These are phyloP conservation scores for Sardinella longiceps DNA, from an alignment of 2,797 vertebrate species.

Conservation along the genomic window DNA sequence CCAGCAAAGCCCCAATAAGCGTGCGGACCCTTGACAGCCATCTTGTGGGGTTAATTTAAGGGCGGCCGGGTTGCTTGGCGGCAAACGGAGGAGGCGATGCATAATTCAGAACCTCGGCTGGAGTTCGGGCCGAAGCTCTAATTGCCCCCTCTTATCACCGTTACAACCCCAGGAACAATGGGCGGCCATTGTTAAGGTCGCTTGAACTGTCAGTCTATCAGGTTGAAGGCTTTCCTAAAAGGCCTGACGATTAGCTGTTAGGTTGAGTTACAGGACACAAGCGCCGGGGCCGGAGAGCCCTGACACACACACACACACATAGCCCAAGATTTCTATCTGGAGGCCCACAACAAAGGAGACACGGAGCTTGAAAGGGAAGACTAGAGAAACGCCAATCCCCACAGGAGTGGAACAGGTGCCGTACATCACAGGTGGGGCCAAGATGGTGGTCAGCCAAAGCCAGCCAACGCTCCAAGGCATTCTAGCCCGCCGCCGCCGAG, in stretches of 20 bases:
- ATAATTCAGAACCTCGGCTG: constrained; percentile 73
- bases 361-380: not conserved
- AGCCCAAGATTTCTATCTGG: not conserved
- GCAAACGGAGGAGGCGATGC: constrained; percentile 54
- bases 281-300: not conserved
- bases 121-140: constrained; percentile 65
- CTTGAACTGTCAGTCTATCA: constrained; percentile 53
- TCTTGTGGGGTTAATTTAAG: constrained; percentile 66
- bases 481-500: not conserved
- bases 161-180: constrained; percentile 66
- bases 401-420: not conserved
- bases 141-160: constrained; percentile 73
- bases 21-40: constrained; percentile 46
- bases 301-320: no score
- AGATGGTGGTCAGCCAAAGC: constrained; percentile 16
- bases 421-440: not conserved
- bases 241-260: constrained; percentile 63
- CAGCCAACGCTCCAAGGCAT: not conserved
- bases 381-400: not conserved
- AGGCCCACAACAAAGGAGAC: not conserved
- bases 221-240: constrained; percentile 60
- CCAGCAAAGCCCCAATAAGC: constrained; percentile 43
- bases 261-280: constrained; percentile 58
- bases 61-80: constrained; percentile 54
- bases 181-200: constrained; percentile 53